Base-by-base conservation (phyloP, 2,797 vertebrate genomes). In the Gambelia wislizenii region DNA sequence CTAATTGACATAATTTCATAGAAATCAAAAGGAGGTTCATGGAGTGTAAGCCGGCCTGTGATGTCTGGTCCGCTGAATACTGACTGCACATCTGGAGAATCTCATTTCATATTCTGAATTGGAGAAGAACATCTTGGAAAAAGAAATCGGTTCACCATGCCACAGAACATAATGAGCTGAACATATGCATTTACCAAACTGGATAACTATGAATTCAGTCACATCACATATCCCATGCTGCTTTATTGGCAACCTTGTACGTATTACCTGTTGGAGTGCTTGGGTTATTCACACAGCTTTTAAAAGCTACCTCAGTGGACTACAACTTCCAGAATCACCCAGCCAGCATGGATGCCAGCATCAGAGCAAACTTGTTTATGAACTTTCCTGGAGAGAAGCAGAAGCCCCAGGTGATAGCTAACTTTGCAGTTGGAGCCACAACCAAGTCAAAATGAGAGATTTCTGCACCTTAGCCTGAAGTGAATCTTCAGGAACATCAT, bases 401-500 rank as follows among this genome's bases (percentile, higher is more conserved):
- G 6, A 10, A 61, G 12, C 52, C 18, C 42, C 27, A n/a, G 59
- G 54, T 33, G 42, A 22, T 54, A 27, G 47, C 44, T 30, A 3
- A 72, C n/a, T 18, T 27, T 36, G 22, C 20, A 64, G 49, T 10
- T n/a, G 39, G 39, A 36, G 69, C 36, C 18, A n/a, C 39, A 30
- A 1, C 20, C 30, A 82, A n/a, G 39, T 39, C 36, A 25, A 81
- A 30, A 81, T 30, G 64, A 67, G 64, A 67, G 56, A 22, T 59
- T 47, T 33, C 67, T 82, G 22, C 36, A 27, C 69, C 33, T 54
- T 64, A 22, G 49, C 77, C 77, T 56, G 79, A 20, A 36, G 69
- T 36, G 20, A 61, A 30, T 49, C 70, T 64, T 82, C 82, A 79
- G 49, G 67, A 87, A 61, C 79, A 87, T 83, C 33, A 49, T 82